Evolutionary conservation across 1,140 invertebrate genomes (phyloP), one percentile per base, ranked within the genome.

Genomic region (Anagrus nilaparvatae): DNA sequence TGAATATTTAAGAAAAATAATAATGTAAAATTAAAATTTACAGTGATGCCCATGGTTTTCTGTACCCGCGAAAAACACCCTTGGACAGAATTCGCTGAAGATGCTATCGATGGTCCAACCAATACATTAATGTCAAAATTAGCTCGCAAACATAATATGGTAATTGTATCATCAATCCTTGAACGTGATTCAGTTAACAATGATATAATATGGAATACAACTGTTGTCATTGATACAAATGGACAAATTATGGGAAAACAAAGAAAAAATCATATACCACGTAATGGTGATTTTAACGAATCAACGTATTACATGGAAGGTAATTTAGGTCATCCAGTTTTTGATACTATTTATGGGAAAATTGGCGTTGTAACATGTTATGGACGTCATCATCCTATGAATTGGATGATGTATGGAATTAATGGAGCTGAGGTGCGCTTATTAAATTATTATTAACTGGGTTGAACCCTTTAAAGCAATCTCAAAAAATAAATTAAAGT

Each of bases 291-390:
- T 67, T 99, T 99, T 59, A 99, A 99, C 67, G 96, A 99, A 70
- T 96, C 94, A 0, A 97, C 91, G 23, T 99, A 99, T 63, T 99
- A 98, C 60, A 82, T 89, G 77, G 93, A 98, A 67, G 90, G 93
- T 2, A 87, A 91, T 40, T 83, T 92, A 12, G 93, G 94, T 0
- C 95, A 98, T 71, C 90, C 87, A 24, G 93, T 99, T 4, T 99
- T 89, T 60, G 72, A 86, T 45, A 91, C 87, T 6, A 73, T 77
- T 50, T 91, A 79, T 74, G 90, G 88, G 4, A 81, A 78, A 58
- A 87, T 99, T 54, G 96, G 84, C 5, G 75, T 99, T 5, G 98
- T 97, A 54, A 96, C 99, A 54, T 99, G 96, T 61, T 99, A 97
- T 68, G 96, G 94, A 1, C 77, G 96, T 6, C 95, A 98, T 69